A percentile compares a stretch with the other conserved stretches of the same genome.
Evolutionary conservation across 2,797 vertebrate genomes (phyloP).

Genomic region (Rhabdomys pumilio): DNA sequence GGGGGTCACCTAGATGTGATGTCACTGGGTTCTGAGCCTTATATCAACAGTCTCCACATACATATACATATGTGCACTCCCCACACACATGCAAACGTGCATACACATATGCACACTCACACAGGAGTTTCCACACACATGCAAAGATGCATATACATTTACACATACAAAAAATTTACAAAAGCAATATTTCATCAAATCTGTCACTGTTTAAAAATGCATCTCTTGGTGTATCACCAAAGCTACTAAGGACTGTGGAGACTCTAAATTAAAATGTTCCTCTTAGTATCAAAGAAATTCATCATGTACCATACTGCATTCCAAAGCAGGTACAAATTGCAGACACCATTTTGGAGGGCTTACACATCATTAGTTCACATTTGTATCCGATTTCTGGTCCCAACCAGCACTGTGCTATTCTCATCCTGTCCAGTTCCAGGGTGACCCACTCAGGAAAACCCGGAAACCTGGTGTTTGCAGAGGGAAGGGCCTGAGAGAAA

Average conservation of each 20-base stretch:
- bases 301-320: not conserved
- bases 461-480: too few relatives aligned
- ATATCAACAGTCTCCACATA: not conserved
- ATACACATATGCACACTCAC: not conserved
- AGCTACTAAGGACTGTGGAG: too few relatives aligned
- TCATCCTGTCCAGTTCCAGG: not conserved
- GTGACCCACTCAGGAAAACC: not conserved
- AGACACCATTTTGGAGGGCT: not conserved
- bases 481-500: not conserved
- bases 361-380: not conserved
- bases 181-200: constrained; percentile 3
- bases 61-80: not conserved
- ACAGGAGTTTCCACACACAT: not conserved
- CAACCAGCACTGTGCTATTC: not conserved
- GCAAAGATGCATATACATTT: not conserved
- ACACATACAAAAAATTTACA: not conserved
- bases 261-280: constrained; percentile 2
- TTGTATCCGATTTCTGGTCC: not conserved
- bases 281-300: not conserved
- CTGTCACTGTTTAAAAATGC: not conserved
- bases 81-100: not conserved
- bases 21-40: too few relatives aligned
- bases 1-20: too few relatives aligned
- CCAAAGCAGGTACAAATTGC: not conserved
- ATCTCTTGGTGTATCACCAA: not conserved